Percentiles rank a stretch among this genome's conserved stretches.
These are phyloP conservation scores for Gnathonemus echidnorhynchus DNA, from an alignment of 2,113 vertebrate species.

Conservation along the genomic window DNA sequence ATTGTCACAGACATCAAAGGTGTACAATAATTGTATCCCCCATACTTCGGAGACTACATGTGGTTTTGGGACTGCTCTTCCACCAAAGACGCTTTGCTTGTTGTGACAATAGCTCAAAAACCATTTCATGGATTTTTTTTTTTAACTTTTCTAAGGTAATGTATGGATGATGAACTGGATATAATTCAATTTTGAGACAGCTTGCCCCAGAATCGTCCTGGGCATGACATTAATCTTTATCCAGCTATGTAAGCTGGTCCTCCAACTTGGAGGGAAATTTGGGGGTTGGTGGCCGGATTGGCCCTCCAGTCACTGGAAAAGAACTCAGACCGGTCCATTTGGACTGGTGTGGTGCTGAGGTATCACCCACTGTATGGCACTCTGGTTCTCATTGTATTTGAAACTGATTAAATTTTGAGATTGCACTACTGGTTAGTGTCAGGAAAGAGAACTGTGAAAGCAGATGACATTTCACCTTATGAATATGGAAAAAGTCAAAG, in stretches of 20 bases:
- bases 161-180: background rate
- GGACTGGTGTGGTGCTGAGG: no score
- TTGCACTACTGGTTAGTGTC: background rate
- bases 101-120: background rate
- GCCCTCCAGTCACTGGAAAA: no score
- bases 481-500: background rate
- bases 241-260: no score
- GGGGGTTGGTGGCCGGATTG: no score
- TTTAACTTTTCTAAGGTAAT: background rate
- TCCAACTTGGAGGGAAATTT: no score
- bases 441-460: background rate
- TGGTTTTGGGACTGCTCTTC: background rate
- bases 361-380: no score
- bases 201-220: background rate
- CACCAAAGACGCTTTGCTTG: background rate
- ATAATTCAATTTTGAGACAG: background rate
- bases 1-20: background rate
- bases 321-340: no score
- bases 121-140: background rate
- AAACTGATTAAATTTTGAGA: background rate
- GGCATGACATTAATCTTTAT: no score
- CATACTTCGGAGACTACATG: background rate
- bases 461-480: background rate
- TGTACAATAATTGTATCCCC: background rate
- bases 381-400: background rate